Base-by-base conservation (phyloP, 1,140 invertebrate genomes). In the Drosophila watanabei region DNA sequence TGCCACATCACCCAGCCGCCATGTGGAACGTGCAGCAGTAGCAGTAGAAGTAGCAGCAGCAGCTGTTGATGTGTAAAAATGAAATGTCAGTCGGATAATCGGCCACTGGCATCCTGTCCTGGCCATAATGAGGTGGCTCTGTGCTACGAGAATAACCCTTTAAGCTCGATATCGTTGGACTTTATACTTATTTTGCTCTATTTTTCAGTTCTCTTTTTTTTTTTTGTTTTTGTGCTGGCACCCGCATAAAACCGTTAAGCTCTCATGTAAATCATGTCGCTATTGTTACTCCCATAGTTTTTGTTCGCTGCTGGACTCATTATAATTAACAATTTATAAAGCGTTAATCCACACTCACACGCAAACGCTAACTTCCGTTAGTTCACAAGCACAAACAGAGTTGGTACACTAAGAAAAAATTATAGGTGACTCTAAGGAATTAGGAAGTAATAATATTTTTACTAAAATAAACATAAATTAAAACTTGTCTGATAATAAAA, bases 311-410 rank as follows among this genome's bases (percentile, higher is more conserved):
- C 73, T 63, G 81, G 81, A 84, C 80, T 89, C 79, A 89, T 85
- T 89, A 82, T 82, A 89, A 90, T 90, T 90, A 90, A 90, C 86
- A 90, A 90, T 90, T 90, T 90, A 90, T 90, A 90, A 90, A 91
- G 82, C 87, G 86, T 90, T 90, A 90, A 90, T 86, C 78, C 86
- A 79, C 75, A 85, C 66, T 79, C 35, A 58, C 62, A 73, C 57
- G 56, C 76, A 64, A 45, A 70, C 35, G 54, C 46, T 57, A 59
- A 65, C 58, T 48, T 49, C 24, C 3, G 28, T 59, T 63, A 35
- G 33, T 37, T 32, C 35, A 70, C 46, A 32, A n/a, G 51, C 10
- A 43, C 43, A 46, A 18, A 11, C 24, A n/a, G 2, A 35, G 62
- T 14, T 28, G 14, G 1, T 20, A 10, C 18, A 18, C 24, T 16